Evolutionary conservation across 2,113 vertebrate species (phyloP), one percentile per base, ranked within the genome.

Genomic region (Leptodactylus fuscus): DNA sequence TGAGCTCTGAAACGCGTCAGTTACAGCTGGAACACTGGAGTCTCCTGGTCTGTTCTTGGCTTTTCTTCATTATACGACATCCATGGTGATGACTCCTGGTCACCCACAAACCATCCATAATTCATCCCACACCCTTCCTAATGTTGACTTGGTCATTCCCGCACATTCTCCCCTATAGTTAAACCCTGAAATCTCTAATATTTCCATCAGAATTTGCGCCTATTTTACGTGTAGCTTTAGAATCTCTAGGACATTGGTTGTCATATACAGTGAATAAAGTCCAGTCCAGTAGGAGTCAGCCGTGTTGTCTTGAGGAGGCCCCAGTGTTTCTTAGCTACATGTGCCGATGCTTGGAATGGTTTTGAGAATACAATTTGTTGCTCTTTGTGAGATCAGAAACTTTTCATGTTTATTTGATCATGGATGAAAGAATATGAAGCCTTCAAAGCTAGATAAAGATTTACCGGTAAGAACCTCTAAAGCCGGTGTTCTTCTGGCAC

Each of bases 391-490:
- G 15, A n/a, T 75, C 44, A 49, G 44, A 46, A 49, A 75, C 27
- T 29, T 46, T 29, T 49, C 29, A 49, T 75, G 46, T 75, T 75
- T 75, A 75, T 49, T 75, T 75, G 29, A 20, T 29, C 9, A 32
- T 20, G 27, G 22, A 6, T 18, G 44, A 49, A 48, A 75, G 16
- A 49, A 75, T 75, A 29, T 41, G 27, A 48, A 46, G 1, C 16
- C 73, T 48, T 75, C n/a, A 75, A 75, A 75, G 73, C n/a, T 9
- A 22, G 46, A 16, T 22, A 2, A 44, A 49, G 73, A 49, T 75
- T 75, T 75, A 29, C 6, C 15, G 10, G 73, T 75, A 75, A 75
- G 44, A 67, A 34, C 29, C 15, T 67, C 16, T 67, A 67, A 67
- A 67, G 44, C 73, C 24, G 8, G 24, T 49, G 24, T 29, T 75